Evolutionary conservation across 2,113 vertebrate genomes (phyloP), one percentile per base, ranked within the genome.

Genomic region (Echinops telfairi): DNA sequence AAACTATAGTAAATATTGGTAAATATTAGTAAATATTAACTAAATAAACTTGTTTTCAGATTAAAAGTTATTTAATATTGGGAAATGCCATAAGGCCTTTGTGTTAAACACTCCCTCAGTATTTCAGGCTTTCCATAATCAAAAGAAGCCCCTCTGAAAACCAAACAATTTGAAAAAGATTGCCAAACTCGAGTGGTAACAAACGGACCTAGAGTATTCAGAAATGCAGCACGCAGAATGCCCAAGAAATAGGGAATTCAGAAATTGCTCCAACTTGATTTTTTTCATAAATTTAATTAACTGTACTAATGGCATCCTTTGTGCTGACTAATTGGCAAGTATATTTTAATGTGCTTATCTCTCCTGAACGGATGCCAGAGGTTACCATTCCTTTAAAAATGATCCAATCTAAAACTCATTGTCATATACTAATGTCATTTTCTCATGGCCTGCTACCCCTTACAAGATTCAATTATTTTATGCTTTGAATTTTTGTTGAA

Each of bases 61-160:
- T 88, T 94, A 66, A 79, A 88, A 89, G 57, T 85, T 93, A 92
- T 81, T 91, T 78, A 76, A 66, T 91, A 78, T 70, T 62, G 17
- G 68, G 62, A 94, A 94, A 83, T 83, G 15, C 0, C 70, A 87
- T 90, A 60, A 83, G 86, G 90, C 76, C 64, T 86, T 92, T 82
- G 12, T 85, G 0, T 78, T 75, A 93, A 91, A 60, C 20, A 2
- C 22, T 40, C 31, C 8, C 77, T 62, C 60, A 19, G n/a, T 53
- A 47, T 53, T 83, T 85, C 87, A 38, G 22, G 8, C 29, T 29
- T 87, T 75, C 87, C 31, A 71, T 82, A 53, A 81, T 83, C 29
- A 58, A 89, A 87, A 8, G 14, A 89, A 95, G 68, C 14, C 47
- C 68, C 86, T 38, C 75, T 58, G 1, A 19, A 85, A 82, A 85